Evolutionary conservation across 2,797 vertebrate species (phyloP).

Genomic region (Pitangus sulphuratus): DNA sequence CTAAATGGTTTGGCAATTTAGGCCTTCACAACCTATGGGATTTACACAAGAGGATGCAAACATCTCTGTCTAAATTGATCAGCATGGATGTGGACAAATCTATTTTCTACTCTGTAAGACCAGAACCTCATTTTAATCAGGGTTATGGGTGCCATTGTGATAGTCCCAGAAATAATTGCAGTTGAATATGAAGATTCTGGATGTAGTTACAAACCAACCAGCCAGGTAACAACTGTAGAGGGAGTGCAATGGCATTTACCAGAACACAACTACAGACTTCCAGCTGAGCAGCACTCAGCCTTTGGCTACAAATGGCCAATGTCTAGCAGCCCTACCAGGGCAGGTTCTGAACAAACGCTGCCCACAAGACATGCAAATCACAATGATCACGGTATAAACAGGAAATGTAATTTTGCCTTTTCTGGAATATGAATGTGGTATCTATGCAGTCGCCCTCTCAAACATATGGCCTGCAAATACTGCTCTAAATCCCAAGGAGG

Average conservation of each 20-base stretch:
- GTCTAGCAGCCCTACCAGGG: background rate
- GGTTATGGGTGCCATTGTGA: background rate
- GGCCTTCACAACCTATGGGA: background rate
- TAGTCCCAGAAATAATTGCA: background rate
- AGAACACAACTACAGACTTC: background rate
- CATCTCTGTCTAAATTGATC: background rate
- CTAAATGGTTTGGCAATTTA: background rate
- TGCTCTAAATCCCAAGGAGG: background rate
- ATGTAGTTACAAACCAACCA: background rate
- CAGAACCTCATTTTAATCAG: background rate
- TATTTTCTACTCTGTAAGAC: background rate
- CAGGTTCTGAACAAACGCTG: background rate
- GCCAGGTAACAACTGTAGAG: accelerated
- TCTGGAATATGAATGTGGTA: background rate
- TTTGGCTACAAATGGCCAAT: background rate
- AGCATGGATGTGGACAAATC: background rate
- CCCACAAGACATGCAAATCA: background rate
- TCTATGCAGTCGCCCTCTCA: background rate
- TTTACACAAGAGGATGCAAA: background rate
- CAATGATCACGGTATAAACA: background rate
- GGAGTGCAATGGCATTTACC: background rate
- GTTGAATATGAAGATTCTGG: background rate
- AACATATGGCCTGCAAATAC: background rate
- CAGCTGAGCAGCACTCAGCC: background rate
- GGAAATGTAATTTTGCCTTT: background rate